Percentiles rank a stretch among this genome's conserved stretches.
Conservation (phyloP, 2,797 vertebrate genomes). For the Spheniscus humboldti region DNA sequence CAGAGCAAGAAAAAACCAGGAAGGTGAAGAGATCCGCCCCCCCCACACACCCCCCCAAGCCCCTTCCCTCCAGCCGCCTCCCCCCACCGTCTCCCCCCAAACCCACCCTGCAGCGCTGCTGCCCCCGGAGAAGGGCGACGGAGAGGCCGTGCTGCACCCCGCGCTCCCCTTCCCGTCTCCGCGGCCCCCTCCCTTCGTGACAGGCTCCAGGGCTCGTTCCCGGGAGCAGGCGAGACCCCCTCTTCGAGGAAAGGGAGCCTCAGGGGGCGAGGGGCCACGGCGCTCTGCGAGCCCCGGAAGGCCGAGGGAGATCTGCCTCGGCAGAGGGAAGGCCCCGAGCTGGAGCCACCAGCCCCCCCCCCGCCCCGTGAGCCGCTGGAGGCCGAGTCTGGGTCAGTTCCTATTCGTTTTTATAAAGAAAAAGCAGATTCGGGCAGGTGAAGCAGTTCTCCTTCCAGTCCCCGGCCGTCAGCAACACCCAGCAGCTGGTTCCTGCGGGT, state of each 20-base stretch:
- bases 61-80: background rate
- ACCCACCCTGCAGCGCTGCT: background rate
- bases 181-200: background rate
- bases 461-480: background rate
- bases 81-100: too few relatives aligned
- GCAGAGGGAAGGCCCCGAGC: background rate
- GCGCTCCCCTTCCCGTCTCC: background rate
- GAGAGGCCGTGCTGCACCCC: background rate
- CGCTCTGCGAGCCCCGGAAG: fast-evolving
- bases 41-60: background rate
- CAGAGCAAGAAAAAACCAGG: fast-evolving
- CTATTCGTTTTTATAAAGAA: background rate
- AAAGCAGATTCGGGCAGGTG: background rate
- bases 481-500: background rate
- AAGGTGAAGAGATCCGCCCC: too few relatives aligned
- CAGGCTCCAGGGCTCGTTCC: background rate
- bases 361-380: background rate
- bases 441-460: background rate
- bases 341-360: background rate
- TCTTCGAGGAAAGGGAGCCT: too few relatives aligned
- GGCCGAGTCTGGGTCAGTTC: fast-evolving
- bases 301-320: background rate
- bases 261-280: fast-evolving
- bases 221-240: fast-evolving
- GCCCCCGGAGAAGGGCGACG: background rate